Conservation (phyloP, 2,888 invertebrate species). For the Exephanes ischioxanthus region DNA sequence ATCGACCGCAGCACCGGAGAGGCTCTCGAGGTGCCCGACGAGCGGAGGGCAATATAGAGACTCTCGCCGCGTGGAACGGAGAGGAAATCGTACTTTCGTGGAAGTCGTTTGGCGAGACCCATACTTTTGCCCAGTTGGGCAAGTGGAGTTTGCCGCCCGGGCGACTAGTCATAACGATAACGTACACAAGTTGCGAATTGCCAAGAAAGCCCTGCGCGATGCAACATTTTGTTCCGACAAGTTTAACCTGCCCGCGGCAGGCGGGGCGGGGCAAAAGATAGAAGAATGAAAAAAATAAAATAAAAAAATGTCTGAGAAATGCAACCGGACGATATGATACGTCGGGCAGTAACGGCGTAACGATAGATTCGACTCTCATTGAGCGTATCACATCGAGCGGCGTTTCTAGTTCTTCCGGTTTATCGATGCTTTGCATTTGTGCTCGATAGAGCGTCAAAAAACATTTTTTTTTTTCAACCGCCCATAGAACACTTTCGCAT, state of each 20-base stretch:
- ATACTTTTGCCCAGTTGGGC: slow-evolving; percentile 45
- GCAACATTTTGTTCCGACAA: slow-evolving; percentile 17
- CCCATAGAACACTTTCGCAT: neutral
- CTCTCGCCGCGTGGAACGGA: neutral
- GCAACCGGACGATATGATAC: neutral
- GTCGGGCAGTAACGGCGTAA: neutral
- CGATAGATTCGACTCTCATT: slow-evolving; percentile 1
- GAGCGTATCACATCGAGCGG: neutral
- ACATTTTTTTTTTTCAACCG: neutral
- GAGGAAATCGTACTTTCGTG: slow-evolving; percentile 47
- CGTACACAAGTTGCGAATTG: slow-evolving; percentile 6
- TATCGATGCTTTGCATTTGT: slow-evolving; percentile 21
- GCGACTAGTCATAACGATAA: slow-evolving; percentile 47
- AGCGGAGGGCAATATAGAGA: neutral
- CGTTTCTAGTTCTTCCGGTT: neutral
- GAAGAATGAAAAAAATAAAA: slow-evolving; percentile 14
- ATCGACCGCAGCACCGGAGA: neutral
- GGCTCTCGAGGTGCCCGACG: too few species aligned
- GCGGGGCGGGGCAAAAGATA: neutral
- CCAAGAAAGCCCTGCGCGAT: slow-evolving; percentile 11
- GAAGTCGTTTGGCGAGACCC: slow-evolving; percentile 62
- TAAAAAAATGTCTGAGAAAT: neutral
- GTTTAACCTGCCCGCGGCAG: slow-evolving; percentile 26
- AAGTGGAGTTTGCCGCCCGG: slow-evolving; percentile 12
- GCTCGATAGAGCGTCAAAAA: slow-evolving; percentile 24